Conservation (phyloP, 2,888 invertebrate species). For the Thecophora atra region DNA sequence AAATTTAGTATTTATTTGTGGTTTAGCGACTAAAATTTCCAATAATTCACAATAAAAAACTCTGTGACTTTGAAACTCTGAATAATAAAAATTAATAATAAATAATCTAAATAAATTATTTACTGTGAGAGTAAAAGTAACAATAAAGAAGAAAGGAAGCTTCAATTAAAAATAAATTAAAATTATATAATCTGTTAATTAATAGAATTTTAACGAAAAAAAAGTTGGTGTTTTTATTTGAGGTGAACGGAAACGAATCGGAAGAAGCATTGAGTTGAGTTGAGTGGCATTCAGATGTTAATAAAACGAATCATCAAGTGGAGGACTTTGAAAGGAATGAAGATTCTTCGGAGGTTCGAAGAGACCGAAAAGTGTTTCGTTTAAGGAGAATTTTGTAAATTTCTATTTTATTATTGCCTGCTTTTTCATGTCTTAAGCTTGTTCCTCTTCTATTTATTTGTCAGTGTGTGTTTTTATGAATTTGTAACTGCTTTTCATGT, state of each 20-base stretch:
- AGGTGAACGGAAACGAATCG: background rate
- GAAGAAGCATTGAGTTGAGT: too few relatives aligned
- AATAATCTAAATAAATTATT: background rate
- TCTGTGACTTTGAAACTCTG: background rate
- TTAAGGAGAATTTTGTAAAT: background rate
- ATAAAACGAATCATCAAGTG: background rate
- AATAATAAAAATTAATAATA: background rate
- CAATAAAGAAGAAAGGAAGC: background rate
- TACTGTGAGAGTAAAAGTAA: background rate
- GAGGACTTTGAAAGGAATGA: background rate
- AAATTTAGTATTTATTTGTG: background rate
- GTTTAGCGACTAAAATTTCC: background rate
- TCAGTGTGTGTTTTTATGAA: too few relatives aligned
- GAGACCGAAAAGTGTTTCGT: too few relatives aligned
- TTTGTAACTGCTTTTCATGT: too few relatives aligned
- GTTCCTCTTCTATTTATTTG: too few relatives aligned
- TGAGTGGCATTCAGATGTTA: too few relatives aligned
- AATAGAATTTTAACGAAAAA: background rate
- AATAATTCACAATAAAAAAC: conserved; percentile 14
- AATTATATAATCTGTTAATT: conserved; percentile 8
- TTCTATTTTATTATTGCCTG: background rate
- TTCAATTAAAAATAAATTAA: background rate
- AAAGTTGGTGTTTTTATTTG: conserved; percentile 21
- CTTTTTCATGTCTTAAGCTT: too few relatives aligned
- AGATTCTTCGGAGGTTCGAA: too few relatives aligned